Percentiles rank a stretch among this genome's conserved stretches.
These are phyloP conservation scores for Cliona cf. orientalis DNA, from an alignment of 37 sponge, comb jelly and placozoan genomes.

Conservation along the genomic window DNA sequence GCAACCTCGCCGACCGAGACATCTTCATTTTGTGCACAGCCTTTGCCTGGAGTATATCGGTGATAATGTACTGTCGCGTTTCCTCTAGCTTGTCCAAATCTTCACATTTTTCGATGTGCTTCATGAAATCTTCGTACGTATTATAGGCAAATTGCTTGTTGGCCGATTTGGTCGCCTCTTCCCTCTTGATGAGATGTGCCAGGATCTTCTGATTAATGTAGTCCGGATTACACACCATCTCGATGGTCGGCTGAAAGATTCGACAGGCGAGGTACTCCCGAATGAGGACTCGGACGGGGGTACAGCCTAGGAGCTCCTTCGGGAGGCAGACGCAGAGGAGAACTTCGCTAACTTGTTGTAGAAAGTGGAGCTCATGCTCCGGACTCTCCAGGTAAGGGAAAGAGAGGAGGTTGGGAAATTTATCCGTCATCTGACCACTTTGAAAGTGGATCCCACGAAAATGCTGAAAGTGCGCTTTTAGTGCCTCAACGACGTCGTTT, in stretches of 20 bases:
- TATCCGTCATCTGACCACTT: not conserved
- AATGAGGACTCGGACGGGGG: conserved; percentile 55
- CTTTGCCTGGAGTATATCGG: conserved; percentile 91
- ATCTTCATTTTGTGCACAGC: conserved; percentile 81
- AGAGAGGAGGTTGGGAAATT: conserved; percentile 27
- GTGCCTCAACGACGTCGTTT: conserved; percentile 48
- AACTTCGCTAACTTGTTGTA: conserved; percentile 75
- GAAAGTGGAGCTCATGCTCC: conserved; percentile 73
- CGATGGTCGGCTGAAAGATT: conserved; percentile 76
- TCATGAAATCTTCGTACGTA: conserved; percentile 82
- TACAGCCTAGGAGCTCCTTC: conserved; percentile 57
- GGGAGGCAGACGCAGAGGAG: conserved; percentile 66
- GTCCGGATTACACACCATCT: conserved; percentile 91
- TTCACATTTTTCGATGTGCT: conserved; percentile 69
- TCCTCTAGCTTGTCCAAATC: conserved; percentile 62
- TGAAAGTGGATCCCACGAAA: conserved; percentile 40
- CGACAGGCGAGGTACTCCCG: conserved; percentile 72
- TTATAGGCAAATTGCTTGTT: conserved; percentile 51
- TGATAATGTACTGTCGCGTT: conserved; percentile 75
- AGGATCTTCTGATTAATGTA: conserved; percentile 88
- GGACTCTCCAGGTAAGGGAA: conserved; percentile 72
- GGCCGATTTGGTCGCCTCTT: conserved; percentile 64
- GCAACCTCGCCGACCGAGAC: conserved; percentile 49
- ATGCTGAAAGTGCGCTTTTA: conserved; percentile 51
- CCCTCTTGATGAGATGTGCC: conserved; percentile 46